Evolutionary conservation across 1,140 invertebrate genomes (phyloP), one percentile per base, ranked within the genome.

Genomic region (Drosophila grimshawi): DNA sequence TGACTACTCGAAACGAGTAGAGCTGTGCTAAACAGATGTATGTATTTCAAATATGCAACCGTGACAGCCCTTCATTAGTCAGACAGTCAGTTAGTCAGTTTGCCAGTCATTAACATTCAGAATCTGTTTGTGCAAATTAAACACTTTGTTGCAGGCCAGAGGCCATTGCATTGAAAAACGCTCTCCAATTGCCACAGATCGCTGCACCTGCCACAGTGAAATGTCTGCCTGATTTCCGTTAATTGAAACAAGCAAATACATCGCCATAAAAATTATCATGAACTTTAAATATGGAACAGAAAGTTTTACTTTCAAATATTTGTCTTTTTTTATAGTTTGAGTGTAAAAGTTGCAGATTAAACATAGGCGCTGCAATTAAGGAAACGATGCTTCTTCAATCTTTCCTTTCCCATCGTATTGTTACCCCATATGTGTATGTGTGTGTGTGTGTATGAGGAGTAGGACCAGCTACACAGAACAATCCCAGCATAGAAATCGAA

Each of bases 21-120:
- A 64, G 51, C 49, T 27, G 41, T n/a, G 5, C 53, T 41, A 33
- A 45, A 32, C 32, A 67, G 29, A 41, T 59, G 27, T 33, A 57
- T 55, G 27, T 33, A 57, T 55, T 55, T 43, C 7, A 43, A 5
- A 30, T 43, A 32, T 43, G 19, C 29, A 7, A 30, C n/a, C 5
- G 32, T 11, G 10, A 3, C 32, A 5, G 32, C 29, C 29, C 41
- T 80, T 82, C 81, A 82, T 82, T 82, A 82, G 80, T 64, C 68
- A 37, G 10, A 41, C 33, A 10, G 1, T 41, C 39, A n/a, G 8
- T 41, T 10, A n/a, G 3, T 41, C 39, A 43, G 39, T 41, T 41
- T 1, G 39, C n/a, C 37, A 8, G 37, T 39, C 7, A 39, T 39
- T 39, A 3, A 1, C 37, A 64, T 43, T 30, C 30, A 37, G 27